Evolutionary conservation across 2,797 vertebrate genomes (phyloP).

Genomic region (Acipenser oxyrinchus): DNA sequence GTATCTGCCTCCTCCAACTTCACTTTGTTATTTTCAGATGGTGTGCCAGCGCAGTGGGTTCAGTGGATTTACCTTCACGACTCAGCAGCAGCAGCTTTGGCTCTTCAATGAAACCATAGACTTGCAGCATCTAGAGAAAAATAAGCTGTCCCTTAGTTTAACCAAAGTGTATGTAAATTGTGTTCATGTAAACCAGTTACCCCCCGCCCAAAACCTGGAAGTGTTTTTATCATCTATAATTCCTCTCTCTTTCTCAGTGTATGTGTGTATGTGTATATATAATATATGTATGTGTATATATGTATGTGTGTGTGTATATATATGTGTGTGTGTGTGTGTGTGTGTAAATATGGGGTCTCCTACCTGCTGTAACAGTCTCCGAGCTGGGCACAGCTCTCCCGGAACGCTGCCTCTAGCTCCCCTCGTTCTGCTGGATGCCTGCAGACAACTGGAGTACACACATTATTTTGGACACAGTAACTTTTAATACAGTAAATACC

Average conservation of each 20-base stretch:
- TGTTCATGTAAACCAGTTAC: not conserved
- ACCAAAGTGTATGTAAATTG: no score
- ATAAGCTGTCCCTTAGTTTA: not conserved
- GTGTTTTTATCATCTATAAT: no score
- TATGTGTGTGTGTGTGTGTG: no score
- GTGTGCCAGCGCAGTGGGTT: conserved; percentile 62
- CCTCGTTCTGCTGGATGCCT: conserved; percentile 23
- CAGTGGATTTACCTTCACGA: conserved; percentile 37
- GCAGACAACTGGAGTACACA: no score
- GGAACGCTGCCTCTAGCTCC: conserved; percentile 67
- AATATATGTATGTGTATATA: no score
- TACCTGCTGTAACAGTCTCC: conserved; percentile 92
- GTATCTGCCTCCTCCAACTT: conserved; percentile 75
- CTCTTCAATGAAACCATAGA: conserved; percentile 78
- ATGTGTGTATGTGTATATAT: no score
- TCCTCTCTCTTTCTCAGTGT: no score
- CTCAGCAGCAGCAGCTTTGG: conserved; percentile 65
- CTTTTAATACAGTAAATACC: no score
- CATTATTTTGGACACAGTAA: no score
- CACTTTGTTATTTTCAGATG: conserved; percentile 72
- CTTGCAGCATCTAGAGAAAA: conserved; percentile 64
- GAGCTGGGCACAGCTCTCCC: conserved; percentile 78
- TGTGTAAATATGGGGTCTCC: not conserved
- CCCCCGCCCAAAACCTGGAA: not conserved
- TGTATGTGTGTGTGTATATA: no score